phyloP scores from a whole-genome alignment of 2,797 vertebrate species.

The Labroides dimidiatus region DNA sequence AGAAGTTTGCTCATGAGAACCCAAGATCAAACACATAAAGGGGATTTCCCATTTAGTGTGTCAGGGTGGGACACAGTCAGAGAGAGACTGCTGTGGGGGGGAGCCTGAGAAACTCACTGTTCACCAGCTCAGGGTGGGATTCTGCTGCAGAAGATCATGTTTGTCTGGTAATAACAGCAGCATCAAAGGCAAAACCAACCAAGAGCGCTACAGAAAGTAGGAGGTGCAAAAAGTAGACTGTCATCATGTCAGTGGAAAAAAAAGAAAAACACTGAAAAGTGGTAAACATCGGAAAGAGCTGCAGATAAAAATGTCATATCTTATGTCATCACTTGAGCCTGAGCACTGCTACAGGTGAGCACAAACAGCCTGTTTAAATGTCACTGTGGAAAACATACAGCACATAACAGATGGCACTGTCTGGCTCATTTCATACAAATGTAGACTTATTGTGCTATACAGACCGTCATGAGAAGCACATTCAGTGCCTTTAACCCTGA shows the following conservation, averaged over 20 bases:
- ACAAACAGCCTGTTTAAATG: slow-evolving; percentile 68
- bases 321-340: slow-evolving; percentile 41
- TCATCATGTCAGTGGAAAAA: slow-evolving; percentile 52
- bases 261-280: slow-evolving; percentile 43
- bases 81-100: slow-evolving; percentile 50
- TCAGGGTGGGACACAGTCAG: slow-evolving; percentile 71
- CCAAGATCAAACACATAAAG: slow-evolving; percentile 23
- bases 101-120: slow-evolving; percentile 34
- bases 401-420: slow-evolving; percentile 27
- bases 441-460: too few relatives aligned
- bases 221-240: slow-evolving; percentile 27
- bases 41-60: slow-evolving; percentile 56
- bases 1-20: slow-evolving; percentile 34
- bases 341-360: slow-evolving; percentile 47
- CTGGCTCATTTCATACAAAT: not conserved
- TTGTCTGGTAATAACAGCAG: not conserved
- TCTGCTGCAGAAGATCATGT: not conserved
- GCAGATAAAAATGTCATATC: slow-evolving; percentile 55
- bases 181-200: slow-evolving; percentile 39
- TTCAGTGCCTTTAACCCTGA: too few relatives aligned
- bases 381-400: slow-evolving; percentile 60
- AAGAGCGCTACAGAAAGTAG: not conserved
- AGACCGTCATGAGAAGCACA: too few relatives aligned
- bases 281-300: slow-evolving; percentile 65
- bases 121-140: slow-evolving; percentile 24